Percentiles rank a stretch among this genome's conserved stretches.
These are phyloP conservation scores for Macrobrachium rosenbergii DNA, from an alignment of 1,140 invertebrate species.

Conservation along the genomic window DNA sequence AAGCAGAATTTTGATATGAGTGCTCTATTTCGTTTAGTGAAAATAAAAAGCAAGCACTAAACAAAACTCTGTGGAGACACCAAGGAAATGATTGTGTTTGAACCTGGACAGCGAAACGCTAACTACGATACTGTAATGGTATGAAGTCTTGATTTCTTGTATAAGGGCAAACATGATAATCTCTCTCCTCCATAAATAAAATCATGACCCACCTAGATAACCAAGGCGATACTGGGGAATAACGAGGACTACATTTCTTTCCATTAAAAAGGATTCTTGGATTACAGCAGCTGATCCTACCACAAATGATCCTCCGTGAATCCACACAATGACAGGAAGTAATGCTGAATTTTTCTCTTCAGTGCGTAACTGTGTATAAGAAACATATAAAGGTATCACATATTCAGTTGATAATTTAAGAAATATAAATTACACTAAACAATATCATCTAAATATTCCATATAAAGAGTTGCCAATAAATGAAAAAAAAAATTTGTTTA, in stretches of 20 bases:
- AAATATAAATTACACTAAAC: too few species aligned
- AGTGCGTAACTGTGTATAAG: background rate
- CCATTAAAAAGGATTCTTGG: slow-evolving; percentile 52
- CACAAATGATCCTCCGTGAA: slow-evolving; percentile 51
- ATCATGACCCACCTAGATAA: slow-evolving; percentile 45
- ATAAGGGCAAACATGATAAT: background rate
- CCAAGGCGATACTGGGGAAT: slow-evolving; percentile 70
- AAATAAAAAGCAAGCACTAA: too few species aligned
- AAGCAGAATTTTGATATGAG: too few species aligned
- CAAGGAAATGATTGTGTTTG: too few species aligned
- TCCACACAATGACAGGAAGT: slow-evolving; percentile 49
- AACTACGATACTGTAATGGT: too few species aligned
- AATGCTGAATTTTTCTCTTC: background rate
- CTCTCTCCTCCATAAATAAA: too few species aligned
- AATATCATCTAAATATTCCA: too few species aligned
- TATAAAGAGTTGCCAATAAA: background rate
- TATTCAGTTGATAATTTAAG: too few species aligned
- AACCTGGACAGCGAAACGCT: too few species aligned
- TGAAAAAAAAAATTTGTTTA: too few species aligned
- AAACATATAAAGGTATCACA: background rate
- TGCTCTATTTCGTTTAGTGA: too few species aligned
- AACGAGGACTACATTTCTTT: slow-evolving; percentile 69
- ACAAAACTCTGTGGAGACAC: too few species aligned
- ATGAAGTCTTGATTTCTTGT: background rate
- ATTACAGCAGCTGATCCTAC: slow-evolving; percentile 34